Evolutionary conservation across 2,113 vertebrate genomes (phyloP).

Genomic region (Planiliza haematocheilus): DNA sequence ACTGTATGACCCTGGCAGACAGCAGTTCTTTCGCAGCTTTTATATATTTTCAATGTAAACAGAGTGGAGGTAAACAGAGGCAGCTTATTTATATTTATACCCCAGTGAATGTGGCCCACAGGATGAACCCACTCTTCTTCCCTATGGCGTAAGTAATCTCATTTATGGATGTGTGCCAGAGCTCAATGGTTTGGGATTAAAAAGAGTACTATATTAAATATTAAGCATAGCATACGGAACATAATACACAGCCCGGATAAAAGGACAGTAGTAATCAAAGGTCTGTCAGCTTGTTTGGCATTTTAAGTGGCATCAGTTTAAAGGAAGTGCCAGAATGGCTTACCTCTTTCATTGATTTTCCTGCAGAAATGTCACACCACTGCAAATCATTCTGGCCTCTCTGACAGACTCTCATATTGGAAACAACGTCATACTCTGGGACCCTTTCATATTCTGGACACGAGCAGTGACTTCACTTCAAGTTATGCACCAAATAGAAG

Average conservation of each 20-base stretch:
- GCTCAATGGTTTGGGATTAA: background rate
- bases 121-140: slow-evolving; percentile 29
- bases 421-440: slow-evolving; percentile 13
- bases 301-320: background rate
- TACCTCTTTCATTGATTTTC: slow-evolving; percentile 39
- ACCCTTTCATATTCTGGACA: background rate
- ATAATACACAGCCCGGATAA: background rate
- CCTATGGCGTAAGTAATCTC: slow-evolving; percentile 38
- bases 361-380: slow-evolving; percentile 55
- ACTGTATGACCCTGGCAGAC: background rate
- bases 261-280: slow-evolving; percentile 5
- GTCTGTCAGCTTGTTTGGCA: background rate
- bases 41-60: background rate
- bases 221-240: background rate
- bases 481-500: background rate
- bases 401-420: slow-evolving; percentile 30
- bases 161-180: slow-evolving; percentile 30
- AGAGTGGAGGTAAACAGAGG: background rate
- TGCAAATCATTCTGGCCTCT: slow-evolving; percentile 16
- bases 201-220: background rate
- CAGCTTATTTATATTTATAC: slow-evolving; percentile 25
- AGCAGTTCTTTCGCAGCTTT: background rate
- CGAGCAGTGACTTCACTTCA: background rate
- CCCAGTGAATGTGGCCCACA: slow-evolving; percentile 19
- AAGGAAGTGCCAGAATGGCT: background rate